Evolutionary conservation across 2,113 vertebrate species (phyloP).

Genomic region (Tretioscincus oriximinensis): DNA sequence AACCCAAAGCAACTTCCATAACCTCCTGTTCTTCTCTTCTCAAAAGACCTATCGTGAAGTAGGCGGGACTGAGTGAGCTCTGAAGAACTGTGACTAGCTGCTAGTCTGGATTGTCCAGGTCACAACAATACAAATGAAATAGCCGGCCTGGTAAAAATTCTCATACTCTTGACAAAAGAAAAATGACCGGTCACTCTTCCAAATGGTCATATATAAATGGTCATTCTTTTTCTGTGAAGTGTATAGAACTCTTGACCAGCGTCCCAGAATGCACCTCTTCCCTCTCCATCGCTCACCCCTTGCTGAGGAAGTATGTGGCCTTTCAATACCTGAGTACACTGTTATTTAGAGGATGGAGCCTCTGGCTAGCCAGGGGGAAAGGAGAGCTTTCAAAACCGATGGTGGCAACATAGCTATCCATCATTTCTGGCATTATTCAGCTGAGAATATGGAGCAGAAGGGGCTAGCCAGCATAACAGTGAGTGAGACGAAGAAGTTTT

Average conservation of each 20-base stretch:
- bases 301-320: neutral
- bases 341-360: slow-evolving; percentile 18
- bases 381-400: neutral
- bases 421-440: neutral
- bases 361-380: neutral
- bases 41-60: no score
- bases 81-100: no score
- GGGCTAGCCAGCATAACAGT: neutral
- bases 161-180: no score
- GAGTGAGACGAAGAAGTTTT: neutral
- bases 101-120: no score
- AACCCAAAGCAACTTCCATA: no score
- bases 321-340: slow-evolving; percentile 32
- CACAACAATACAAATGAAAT: no score
- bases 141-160: no score
- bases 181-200: no score
- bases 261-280: neutral
- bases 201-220: no score
- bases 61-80: no score
- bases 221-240: neutral
- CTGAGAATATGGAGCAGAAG: neutral
- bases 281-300: neutral
- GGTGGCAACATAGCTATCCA: neutral
- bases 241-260: neutral
- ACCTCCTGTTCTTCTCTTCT: no score